Base-by-base conservation (phyloP, 2,888 invertebrate genomes). In the Exocentrus adspersus region DNA sequence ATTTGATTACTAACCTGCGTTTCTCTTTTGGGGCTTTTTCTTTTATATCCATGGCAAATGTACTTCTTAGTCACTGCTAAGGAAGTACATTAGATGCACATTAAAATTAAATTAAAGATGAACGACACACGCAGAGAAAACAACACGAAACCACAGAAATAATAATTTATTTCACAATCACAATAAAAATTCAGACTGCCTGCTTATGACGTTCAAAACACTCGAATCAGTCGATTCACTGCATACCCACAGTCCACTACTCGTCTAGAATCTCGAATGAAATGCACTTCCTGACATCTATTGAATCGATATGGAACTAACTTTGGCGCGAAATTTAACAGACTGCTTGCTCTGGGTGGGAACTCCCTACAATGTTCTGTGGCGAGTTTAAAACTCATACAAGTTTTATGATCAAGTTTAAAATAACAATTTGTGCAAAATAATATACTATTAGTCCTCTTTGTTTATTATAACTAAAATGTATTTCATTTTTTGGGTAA, bases 1-100 rank as follows among this genome's bases (percentile, higher is more conserved):
- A 57, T n/a, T n/a, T n/a, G n/a, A n/a, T n/a, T 62, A 80, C 79
- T 87, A 83, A 91, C 91, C 90, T 89, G 82, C 89, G 86, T 84
- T 90, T 91, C 79, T 89, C 90, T 84, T 88, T 90, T 71, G 87
- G 77, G 21, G 77, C 73, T 73, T 81, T 80, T 64, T 70, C 60
- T 75, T 80, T 80, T 45, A 66, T 77, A 70, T 80, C 80, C 81
- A 82, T 82, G 41, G 65, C 48, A 58, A 60, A 65, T 76, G 77
- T 78, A 80, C 80, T 79, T 81, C 81, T 82, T 80, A 81, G 81
- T 65, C 81, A 81, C 81, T 81, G 81, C 81, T 78, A 81, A 81
- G 81, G 81, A 81, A 79, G 79, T 77, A 79, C 79, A 76, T 63
- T 65, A 57, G 51, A 50, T 59, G 41, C 53, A 61, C 62, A 64